phyloP scores from a whole-genome alignment of 2,797 vertebrate genomes.

The Mycteria americana region DNA sequence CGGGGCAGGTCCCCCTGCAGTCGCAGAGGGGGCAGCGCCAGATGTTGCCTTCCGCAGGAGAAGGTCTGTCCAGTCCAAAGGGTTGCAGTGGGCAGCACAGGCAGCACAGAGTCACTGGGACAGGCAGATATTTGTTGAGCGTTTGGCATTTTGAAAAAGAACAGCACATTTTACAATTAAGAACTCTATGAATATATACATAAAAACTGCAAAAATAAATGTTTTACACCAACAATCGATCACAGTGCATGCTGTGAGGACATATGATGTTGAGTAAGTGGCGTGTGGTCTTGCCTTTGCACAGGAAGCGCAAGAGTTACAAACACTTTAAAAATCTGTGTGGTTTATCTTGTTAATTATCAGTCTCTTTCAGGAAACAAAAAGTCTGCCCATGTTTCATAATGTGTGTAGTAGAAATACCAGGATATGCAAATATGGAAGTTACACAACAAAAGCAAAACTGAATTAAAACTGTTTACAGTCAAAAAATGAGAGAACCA shows the following conservation, averaged over 20 bases:
- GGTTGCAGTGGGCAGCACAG: neutral
- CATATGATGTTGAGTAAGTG: neutral
- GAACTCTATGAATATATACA: neutral
- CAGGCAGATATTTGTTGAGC: neutral
- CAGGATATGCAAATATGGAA: neutral
- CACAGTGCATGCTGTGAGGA: neutral
- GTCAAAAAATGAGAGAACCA: neutral
- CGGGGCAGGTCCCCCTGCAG: neutral
- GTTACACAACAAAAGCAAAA: slow-evolving; percentile 25
- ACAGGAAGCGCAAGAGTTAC: neutral
- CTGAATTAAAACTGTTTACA: slow-evolving; percentile 5
- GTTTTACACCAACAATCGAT: neutral
- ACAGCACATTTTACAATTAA: neutral
- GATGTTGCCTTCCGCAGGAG: neutral
- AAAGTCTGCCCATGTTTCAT: neutral
- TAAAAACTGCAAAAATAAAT: neutral
- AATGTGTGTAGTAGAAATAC: neutral
- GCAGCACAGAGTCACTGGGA: neutral
- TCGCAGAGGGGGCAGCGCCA: accelerated
- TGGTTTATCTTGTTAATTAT: neutral
- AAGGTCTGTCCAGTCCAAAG: neutral
- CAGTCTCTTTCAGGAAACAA: neutral
- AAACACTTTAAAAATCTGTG: neutral
- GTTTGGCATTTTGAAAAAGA: neutral
- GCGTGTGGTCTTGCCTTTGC: neutral